A percentile compares a stretch with the other conserved stretches of the same genome.
These are phyloP conservation scores for Jacana jacana DNA, from an alignment of 2,113 vertebrate genomes.

Conservation along the genomic window DNA sequence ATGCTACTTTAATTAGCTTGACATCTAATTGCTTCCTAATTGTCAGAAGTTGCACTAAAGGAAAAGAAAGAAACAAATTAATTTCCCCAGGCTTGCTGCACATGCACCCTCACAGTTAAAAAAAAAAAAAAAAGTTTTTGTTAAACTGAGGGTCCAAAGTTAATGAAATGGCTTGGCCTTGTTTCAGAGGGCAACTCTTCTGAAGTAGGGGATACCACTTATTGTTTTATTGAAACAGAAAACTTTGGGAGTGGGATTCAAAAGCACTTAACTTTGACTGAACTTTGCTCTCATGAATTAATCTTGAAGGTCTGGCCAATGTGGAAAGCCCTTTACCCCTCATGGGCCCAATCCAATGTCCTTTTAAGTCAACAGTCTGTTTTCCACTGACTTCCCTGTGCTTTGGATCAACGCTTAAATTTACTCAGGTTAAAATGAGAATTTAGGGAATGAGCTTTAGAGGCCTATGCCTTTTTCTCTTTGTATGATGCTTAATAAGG, in stretches of 20 bases:
- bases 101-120: background rate
- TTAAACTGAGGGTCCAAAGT: background rate
- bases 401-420: background rate
- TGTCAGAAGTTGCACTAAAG: background rate
- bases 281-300: background rate
- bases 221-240: background rate
- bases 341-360: background rate
- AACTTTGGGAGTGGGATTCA: background rate
- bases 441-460: background rate
- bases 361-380: background rate
- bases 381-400: background rate
- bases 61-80: background rate
- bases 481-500: background rate
- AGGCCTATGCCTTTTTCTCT: background rate
- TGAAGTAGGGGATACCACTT: background rate
- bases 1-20: background rate
- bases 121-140: background rate
- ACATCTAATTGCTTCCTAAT: conserved; percentile 25
- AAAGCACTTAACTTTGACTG: background rate
- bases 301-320: background rate
- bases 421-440: background rate
- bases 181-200: background rate
- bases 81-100: background rate
- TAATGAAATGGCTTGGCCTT: background rate
- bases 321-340: background rate